Evolutionary conservation across 2,888 invertebrate species (phyloP), one percentile per base, ranked within the genome.

Genomic region (Sepioteuthis lessoniana): DNA sequence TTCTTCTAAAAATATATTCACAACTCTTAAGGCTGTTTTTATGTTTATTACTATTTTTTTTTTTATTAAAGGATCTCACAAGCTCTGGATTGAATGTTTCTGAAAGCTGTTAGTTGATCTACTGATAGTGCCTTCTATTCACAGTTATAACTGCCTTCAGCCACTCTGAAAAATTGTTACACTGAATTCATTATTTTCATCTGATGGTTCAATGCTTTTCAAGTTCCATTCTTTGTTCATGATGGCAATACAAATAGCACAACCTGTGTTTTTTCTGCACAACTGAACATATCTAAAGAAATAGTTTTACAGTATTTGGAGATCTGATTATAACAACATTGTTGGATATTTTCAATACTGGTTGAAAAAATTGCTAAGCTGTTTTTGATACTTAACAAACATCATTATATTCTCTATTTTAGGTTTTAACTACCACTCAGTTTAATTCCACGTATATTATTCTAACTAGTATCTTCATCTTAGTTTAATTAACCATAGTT

Each of bases 211-310:
- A 76, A 13, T 76, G 76, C n/a, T 76, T 76, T 76, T 76, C n/a
- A 76, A 76, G 76, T 76, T 76, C 76, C n/a, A 76, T 76, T n/a
- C 76, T 76, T 76, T 76, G 55, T 55, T 28, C 55, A 55, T 55
- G n/a, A 76, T 16, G 19, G 10, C 76, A n/a, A 76, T 76, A n/a
- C 76, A 35, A n/a, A 76, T 76, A 76, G 16, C 0, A 76, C 60
- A 60, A 60, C 31, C 25, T 60, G 60, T 60, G 35, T 76, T 35
- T 76, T 76, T 76, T 76, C 76, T 76, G 16, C 76, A 76, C 76
- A 76, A 76, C 76, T 76, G 76, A 76, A 35, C 76, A 76, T 35
- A 76, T n/a, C n/a, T 76, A 76, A 76, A 76, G n/a, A 76, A 76
- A 76, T 76, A 76, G 76, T 76, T n/a, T 76, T 76, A 76, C 76